Conservation (phyloP, 2,888 invertebrate genomes). For the Ashinkailepas kermadecensis region DNA sequence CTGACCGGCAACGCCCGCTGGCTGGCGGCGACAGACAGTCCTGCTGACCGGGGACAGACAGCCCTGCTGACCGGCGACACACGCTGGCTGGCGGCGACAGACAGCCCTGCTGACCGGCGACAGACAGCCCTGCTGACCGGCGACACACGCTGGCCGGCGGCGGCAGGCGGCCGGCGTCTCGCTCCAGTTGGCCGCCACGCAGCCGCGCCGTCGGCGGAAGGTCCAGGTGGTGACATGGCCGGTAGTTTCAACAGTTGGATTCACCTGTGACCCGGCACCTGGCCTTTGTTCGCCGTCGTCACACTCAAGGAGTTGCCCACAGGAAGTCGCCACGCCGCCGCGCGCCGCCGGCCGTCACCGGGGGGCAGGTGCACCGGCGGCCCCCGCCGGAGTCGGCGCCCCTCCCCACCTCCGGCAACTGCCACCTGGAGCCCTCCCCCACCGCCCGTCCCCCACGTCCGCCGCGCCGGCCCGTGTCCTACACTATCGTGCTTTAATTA, state of each 20-base stretch:
- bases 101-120: too few species aligned
- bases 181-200: conserved; percentile 15
- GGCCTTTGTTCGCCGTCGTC: conserved; percentile 8
- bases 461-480: too few species aligned
- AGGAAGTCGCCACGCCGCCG: conserved; percentile 12
- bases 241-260: conserved; percentile 19
- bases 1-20: too few species aligned
- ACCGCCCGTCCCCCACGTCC: too few species aligned
- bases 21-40: too few species aligned
- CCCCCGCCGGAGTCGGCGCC: background rate
- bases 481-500: too few species aligned
- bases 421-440: too few species aligned
- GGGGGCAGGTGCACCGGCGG: background rate
- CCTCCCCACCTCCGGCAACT: background rate
- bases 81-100: too few species aligned
- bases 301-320: conserved; percentile 6
- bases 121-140: too few species aligned
- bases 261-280: conserved; percentile 18
- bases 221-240: conserved; percentile 12
- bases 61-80: too few species aligned
- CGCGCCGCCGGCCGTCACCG: background rate
- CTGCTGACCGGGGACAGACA: too few species aligned
- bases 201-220: background rate
- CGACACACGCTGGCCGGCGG: background rate
- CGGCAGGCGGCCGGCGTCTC: background rate